Evolutionary conservation across 2,888 invertebrate genomes (phyloP), one percentile per base, ranked within the genome.

Genomic region (Rugalucina vietnamica): DNA sequence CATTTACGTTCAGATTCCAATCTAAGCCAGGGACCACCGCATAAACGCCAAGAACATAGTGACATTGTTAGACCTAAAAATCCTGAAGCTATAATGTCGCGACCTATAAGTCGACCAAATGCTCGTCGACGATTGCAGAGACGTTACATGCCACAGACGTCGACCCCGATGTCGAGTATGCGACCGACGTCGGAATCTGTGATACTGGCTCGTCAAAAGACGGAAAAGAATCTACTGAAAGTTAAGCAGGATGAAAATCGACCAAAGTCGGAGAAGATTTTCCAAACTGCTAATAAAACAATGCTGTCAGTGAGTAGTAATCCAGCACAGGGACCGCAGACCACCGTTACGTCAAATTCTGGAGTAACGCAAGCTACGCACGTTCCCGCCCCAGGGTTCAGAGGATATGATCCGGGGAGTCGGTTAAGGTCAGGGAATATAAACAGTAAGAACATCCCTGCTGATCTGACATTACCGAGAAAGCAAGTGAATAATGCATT

Each of bases 181-280:
- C 76, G 88, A 14, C 88, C 88, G 21, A 88, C 88, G 27, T 88
- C 88, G 2, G 88, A 88, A 76, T 88, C 88, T 34, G 86, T 88
- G 73, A 84, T 88, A 43, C 74, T 88, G 24, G 88, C 88, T 29
- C 79, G 88, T n/a, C 88, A 88, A 82, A 88, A 82, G 57, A 88
- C 88, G n/a, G 88, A 88, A 79, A 86, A 88, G 72, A 88, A 84
- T 29, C 36, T 88, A 49, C 69, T 86, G 27, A 88, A 86, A 77
- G 75, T 57, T 12, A 84, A 86, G 49, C 85, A 87, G 50, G 75
- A 73, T 32, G 85, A 86, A 32, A 86, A 75, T 71, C 69, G 88
- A 73, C 88, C 88, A n/a, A 85, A 88, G 37, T 88, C 88, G 0
- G 88, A 88, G 69, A 88, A 88, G 81, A 88, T 88, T 29, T 32